Evolutionary conservation across 2,888 invertebrate genomes (phyloP).

Genomic region (Harpalus rubripes): DNA sequence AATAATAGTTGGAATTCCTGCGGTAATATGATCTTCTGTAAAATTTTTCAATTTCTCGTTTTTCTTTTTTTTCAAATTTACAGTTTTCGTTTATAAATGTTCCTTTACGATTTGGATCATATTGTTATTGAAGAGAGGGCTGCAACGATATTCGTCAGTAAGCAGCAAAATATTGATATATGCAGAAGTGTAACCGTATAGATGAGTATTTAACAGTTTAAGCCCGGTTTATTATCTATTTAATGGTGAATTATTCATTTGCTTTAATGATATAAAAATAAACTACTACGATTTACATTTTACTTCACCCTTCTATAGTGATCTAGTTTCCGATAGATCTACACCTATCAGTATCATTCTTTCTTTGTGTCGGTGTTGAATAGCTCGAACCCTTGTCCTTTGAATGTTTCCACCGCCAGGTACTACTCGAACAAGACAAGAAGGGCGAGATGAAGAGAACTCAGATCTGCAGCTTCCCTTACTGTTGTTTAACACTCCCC

Average conservation of each 20-base stretch:
- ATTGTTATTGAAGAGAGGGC: too few relatives aligned
- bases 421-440: neutral
- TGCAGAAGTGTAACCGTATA: too few relatives aligned
- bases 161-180: too few relatives aligned
- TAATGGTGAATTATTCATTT: neutral
- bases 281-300: neutral
- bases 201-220: too few relatives aligned
- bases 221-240: too few relatives aligned
- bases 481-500: conserved; percentile 4
- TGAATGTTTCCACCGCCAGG: conserved; percentile 46
- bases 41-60: too few relatives aligned
- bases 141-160: too few relatives aligned
- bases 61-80: too few relatives aligned
- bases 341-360: conserved; percentile 9
- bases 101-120: too few relatives aligned
- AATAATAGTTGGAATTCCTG: too few relatives aligned
- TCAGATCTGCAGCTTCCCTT: conserved; percentile 12
- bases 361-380: neutral
- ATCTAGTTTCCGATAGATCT: neutral
- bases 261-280: neutral
- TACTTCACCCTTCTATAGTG: neutral
- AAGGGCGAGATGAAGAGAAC: neutral
- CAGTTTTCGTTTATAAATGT: too few relatives aligned
- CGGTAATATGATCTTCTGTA: too few relatives aligned
- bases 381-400: conserved; percentile 15